phyloP scores from a whole-genome alignment of 2,888 invertebrate species.

The Ectemnius cavifrons region DNA sequence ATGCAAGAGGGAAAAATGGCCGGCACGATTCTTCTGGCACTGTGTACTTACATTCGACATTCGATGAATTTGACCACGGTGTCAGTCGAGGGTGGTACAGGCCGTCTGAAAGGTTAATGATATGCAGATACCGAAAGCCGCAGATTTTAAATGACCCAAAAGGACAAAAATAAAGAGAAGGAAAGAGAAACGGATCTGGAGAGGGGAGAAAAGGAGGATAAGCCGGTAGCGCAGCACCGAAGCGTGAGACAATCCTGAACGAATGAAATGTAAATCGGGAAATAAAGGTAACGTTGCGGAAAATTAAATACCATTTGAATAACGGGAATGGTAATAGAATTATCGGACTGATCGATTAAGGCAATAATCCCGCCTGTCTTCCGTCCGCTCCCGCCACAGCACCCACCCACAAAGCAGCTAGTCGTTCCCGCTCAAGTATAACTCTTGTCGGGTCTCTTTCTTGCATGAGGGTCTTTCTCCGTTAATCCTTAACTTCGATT shows the following conservation, averaged over 20 bases:
- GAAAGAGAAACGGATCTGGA: not conserved
- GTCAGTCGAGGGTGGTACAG: conserved; percentile 29
- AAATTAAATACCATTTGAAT: conserved; percentile 77
- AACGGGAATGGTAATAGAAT: conserved; percentile 71
- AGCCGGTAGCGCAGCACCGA: conserved; percentile 36
- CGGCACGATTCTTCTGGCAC: conserved; percentile 21
- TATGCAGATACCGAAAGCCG: conserved; percentile 70
- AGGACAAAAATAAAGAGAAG: conserved; percentile 48
- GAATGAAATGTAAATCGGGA: conserved; percentile 75
- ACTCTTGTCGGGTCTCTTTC: not conserved
- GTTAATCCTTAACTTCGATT: not conserved
- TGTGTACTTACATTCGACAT: conserved; percentile 33
- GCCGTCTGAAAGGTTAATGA: conserved; percentile 68
- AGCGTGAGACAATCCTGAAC: conserved; percentile 65
- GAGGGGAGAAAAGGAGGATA: conserved; percentile 32
- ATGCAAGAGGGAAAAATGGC: not conserved
- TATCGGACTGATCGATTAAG: conserved; percentile 71
- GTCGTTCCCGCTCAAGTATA: not conserved
- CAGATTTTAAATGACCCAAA: conserved; percentile 69
- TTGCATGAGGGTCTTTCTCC: not conserved
- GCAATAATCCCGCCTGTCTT: conserved; percentile 65
- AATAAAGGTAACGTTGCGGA: conserved; percentile 74
- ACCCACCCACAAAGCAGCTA: not conserved
- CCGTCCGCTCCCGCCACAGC: conserved; percentile 18
- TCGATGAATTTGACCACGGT: conserved; percentile 32